Percentiles rank a stretch among this genome's conserved stretches.
phyloP scores from a whole-genome alignment of 1,140 invertebrate species.

The Diabrotica virgifera region DNA sequence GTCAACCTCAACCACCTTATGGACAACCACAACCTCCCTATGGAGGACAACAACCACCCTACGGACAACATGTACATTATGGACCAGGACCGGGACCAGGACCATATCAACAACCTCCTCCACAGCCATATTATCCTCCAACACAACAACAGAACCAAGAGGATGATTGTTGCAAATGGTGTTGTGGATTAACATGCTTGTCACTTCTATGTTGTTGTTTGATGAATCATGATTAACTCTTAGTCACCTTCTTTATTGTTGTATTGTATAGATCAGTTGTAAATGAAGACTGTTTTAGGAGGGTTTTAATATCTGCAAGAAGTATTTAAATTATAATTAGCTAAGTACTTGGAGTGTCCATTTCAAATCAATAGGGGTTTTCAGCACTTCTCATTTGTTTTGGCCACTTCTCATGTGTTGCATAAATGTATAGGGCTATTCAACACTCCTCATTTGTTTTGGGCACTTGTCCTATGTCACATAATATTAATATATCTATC shows the following conservation, averaged over 20 bases:
- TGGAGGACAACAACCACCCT: constrained; percentile 10
- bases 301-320: no score
- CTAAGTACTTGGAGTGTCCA: no score
- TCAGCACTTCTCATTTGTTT: no score
- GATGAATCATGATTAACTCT: constrained; percentile 14
- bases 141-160: constrained; percentile 5
- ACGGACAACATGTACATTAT: constrained; percentile 5
- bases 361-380: no score
- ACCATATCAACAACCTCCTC: constrained; percentile 11
- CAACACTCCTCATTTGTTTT: no score
- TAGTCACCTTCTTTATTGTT: not conserved
- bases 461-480: no score
- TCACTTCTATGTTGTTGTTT: constrained; percentile 14
- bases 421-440: no score
- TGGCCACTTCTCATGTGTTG: no score
- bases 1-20: constrained; percentile 13
- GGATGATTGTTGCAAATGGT: constrained; percentile 18
- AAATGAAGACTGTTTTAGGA: no score
- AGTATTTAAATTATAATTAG: no score
- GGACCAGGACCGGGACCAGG: not conserved
- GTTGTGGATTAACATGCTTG: constrained; percentile 14
- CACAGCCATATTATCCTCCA: constrained; percentile 2
- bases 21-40: constrained; percentile 10
- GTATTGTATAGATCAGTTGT: no score
- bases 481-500: no score